Base-by-base conservation (phyloP, 1,140 invertebrate species). In the Dolichoris vasculosae region DNA sequence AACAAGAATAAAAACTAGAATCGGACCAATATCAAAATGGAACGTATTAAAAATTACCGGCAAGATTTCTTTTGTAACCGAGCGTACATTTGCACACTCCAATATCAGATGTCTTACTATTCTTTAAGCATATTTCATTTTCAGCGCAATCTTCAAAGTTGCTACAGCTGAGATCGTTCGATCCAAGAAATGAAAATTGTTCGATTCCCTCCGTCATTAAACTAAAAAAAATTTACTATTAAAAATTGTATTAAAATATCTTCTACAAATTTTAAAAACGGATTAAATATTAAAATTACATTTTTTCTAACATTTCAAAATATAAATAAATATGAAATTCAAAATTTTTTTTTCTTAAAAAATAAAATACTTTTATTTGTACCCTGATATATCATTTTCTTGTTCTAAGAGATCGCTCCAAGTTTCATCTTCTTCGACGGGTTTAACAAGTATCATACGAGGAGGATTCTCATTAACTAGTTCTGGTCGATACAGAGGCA, bases 391-490 rank as follows among this genome's bases (percentile, higher is more conserved):
- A 32, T 89, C 83, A 79, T 79, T 89, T 63, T 38, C 78, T 67
- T 81, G 78, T 40, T 75, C 71, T n/a, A 48, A 95, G 0, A 95
- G 89, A 83, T 96, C 94, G 38, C 90, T 91, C 95, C 95, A 96
- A 23, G 90, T 90, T 76, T 93, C 92, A 78, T 92, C 90, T 55
- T 93, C 93, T 64, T 93, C 92, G n/a, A 95, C 94, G 11, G 96
- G 96, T 91, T 95, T 95, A 1, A 97, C 96, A 75, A 97, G 90
- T 26, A 97, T 95, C 96, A 97, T 96, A 79, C 94, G 95, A 11
- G 92, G 92, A 11, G 96, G 94, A 93, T 95, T 95, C 86, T 93
- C 92, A 83, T 94, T 94, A 23, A 92, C 89, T 59, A 94, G 92
- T 80, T 95, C 95, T 32, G 93, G 88, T 87, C 94, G 93, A 69